These are phyloP conservation scores for Laupala kohalensis DNA, from an alignment of 1,140 invertebrate genomes.

Conservation along the genomic window DNA sequence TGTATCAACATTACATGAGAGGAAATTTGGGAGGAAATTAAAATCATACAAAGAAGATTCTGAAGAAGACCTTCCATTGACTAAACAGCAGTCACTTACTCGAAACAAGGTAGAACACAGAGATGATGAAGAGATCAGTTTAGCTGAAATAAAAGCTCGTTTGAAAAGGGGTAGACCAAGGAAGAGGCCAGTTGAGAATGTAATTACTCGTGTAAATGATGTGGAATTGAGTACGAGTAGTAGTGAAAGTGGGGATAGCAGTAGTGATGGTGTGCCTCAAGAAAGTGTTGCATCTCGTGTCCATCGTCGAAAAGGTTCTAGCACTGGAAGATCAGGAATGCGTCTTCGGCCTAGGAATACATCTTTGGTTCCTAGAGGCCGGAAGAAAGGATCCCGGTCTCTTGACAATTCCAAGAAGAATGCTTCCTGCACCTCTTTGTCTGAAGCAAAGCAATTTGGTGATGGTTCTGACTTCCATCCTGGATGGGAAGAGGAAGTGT, in stretches of 20 bases:
- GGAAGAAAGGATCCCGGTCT: slow-evolving; percentile 5
- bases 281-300: slow-evolving; percentile 27
- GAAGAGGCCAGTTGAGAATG: slow-evolving; percentile 1
- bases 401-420: background rate
- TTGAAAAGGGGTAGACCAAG: slow-evolving; percentile 9
- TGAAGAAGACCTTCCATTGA: slow-evolving; percentile 27
- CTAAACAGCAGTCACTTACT: slow-evolving; percentile 21
- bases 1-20: background rate
- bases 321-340: slow-evolving; percentile 21
- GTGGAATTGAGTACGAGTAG: slow-evolving; percentile 12
- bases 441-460: slow-evolving; percentile 36
- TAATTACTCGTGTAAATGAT: slow-evolving; percentile 25
- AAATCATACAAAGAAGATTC: slow-evolving; percentile 20
- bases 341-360: slow-evolving; percentile 25
- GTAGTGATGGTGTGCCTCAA: slow-evolving; percentile 12
- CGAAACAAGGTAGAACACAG: slow-evolving; percentile 21
- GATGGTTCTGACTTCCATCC: slow-evolving; percentile 59
- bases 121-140: slow-evolving; percentile 26
- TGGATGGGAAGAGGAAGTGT: slow-evolving; percentile 68
- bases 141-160: slow-evolving; percentile 10
- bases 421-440: slow-evolving; percentile 3
- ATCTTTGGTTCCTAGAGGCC: slow-evolving; percentile 24
- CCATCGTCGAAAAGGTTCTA: slow-evolving; percentile 25
- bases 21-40: background rate
- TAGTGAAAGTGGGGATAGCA: background rate